Evolutionary conservation across 2,113 vertebrate genomes (phyloP).

Genomic region (Leptodactylus fuscus): DNA sequence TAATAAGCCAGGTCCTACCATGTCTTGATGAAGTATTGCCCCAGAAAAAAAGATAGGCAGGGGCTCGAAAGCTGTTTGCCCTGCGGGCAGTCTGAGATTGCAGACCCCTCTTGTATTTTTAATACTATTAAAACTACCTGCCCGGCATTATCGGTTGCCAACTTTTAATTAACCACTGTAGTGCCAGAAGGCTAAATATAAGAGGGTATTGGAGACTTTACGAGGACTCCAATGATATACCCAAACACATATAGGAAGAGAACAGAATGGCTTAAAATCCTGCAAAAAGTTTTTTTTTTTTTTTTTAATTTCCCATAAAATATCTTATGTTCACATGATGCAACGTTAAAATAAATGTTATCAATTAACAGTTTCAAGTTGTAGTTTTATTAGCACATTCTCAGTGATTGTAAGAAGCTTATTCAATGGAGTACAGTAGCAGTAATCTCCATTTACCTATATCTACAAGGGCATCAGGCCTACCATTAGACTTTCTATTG

Average conservation of each 20-base stretch:
- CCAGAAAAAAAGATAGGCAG: slow-evolving; percentile 49
- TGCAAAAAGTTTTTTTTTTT: background rate
- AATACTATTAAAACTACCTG: slow-evolving; percentile 59
- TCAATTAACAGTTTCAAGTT: background rate
- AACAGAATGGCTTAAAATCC: background rate
- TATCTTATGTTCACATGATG: too few relatives aligned
- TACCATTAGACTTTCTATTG: too few relatives aligned
- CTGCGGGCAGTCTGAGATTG: slow-evolving; percentile 57
- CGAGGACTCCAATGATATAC: slow-evolving; percentile 31
- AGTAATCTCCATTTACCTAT: too few relatives aligned
- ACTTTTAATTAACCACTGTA: slow-evolving; percentile 51
- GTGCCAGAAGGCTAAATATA: slow-evolving; percentile 39
- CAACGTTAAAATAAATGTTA: background rate
- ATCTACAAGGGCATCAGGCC: too few relatives aligned
- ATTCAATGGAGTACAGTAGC: too few relatives aligned
- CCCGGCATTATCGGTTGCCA: slow-evolving; percentile 50
- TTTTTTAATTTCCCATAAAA: too few relatives aligned
- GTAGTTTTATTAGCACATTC: too few relatives aligned
- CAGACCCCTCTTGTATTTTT: slow-evolving; percentile 42
- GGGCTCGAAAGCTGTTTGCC: slow-evolving; percentile 53
- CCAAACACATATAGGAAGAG: background rate
- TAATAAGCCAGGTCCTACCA: slow-evolving; percentile 50
- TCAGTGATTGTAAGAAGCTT: too few relatives aligned
- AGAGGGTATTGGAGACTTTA: slow-evolving; percentile 19
- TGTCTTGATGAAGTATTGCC: slow-evolving; percentile 50